These are phyloP conservation scores for Rugalucina vietnamica DNA, from an alignment of 2,888 invertebrate species.

Conservation along the genomic window DNA sequence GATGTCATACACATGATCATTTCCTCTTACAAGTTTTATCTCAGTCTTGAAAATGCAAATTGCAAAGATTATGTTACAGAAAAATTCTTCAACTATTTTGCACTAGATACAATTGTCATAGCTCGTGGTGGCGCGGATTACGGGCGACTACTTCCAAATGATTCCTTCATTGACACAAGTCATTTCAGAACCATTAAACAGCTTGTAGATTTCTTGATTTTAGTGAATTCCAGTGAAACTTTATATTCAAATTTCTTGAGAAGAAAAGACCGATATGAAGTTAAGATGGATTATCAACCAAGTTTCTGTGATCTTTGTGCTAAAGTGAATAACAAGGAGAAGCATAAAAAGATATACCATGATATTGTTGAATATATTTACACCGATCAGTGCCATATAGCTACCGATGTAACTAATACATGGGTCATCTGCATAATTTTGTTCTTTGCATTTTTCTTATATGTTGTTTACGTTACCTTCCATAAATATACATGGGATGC, in stretches of 20 bases:
- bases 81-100: slow-evolving; percentile 11
- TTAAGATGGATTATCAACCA: not conserved
- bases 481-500: too few species aligned
- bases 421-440: not conserved
- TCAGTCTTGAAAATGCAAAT: slow-evolving; percentile 12
- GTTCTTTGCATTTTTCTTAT: not conserved
- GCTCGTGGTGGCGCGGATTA: slow-evolving; percentile 38
- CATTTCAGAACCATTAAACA: not conserved
- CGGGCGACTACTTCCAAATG: slow-evolving; percentile 13
- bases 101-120: slow-evolving; percentile 15
- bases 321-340: slow-evolving; percentile 23
- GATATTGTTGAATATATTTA: slow-evolving; percentile 11
- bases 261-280: not conserved
- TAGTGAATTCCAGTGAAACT: slow-evolving; percentile 30
- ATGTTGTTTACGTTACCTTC: too few species aligned
- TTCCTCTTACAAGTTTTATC: slow-evolving; percentile 4
- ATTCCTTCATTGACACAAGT: slow-evolving; percentile 23
- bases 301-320: slow-evolving; percentile 23
- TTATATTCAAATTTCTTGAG: slow-evolving; percentile 22
- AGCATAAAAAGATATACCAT: slow-evolving; percentile 2
- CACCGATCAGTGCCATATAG: slow-evolving; percentile 12
- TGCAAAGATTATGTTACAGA: slow-evolving; percentile 16
- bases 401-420: slow-evolving; percentile 7
- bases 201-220: slow-evolving; percentile 2
- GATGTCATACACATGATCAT: not conserved